phyloP scores from a whole-genome alignment of 2,888 invertebrate species.

The Clivina fossor region DNA sequence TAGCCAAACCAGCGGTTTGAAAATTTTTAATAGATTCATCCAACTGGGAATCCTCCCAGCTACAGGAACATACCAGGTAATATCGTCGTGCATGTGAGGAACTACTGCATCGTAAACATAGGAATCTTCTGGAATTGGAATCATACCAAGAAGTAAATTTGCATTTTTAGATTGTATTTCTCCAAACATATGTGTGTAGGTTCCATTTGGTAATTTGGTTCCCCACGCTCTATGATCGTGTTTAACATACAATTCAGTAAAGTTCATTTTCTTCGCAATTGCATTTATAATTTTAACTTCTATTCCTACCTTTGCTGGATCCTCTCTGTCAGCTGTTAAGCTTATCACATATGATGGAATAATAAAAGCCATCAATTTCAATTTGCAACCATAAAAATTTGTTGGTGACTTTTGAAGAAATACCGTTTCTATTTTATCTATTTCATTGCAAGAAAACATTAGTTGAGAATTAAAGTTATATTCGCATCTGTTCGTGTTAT shows the following conservation, averaged over 20 bases:
- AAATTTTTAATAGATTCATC: not conserved
- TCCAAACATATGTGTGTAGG: slow-evolving; percentile 5
- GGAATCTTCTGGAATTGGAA: not conserved
- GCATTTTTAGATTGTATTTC: slow-evolving; percentile 2
- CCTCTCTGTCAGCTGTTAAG: slow-evolving; percentile 28
- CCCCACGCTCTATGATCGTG: not conserved
- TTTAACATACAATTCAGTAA: slow-evolving; percentile 8
- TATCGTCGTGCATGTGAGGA: not conserved
- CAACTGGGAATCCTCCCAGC: not conserved
- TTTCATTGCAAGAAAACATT: slow-evolving; percentile 1
- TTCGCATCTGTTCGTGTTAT: not conserved
- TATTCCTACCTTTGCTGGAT: slow-evolving; percentile 2
- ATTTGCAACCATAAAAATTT: slow-evolving; percentile 34
- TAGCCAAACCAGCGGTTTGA: not conserved
- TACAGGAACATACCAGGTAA: not conserved
- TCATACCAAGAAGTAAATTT: slow-evolving; percentile 44
- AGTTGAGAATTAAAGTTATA: not conserved
- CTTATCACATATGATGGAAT: slow-evolving; percentile 38
- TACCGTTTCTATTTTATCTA: not conserved
- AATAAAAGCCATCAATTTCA: slow-evolving; percentile 32
- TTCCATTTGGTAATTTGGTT: not conserved
- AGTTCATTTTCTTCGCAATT: not conserved
- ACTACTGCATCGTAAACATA: not conserved
- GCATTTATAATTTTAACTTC: slow-evolving; percentile 11
- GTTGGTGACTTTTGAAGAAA: not conserved